Evolutionary conservation across 2,888 invertebrate genomes (phyloP), one percentile per base, ranked within the genome.

Genomic region (Synanthedon vespiformis): DNA sequence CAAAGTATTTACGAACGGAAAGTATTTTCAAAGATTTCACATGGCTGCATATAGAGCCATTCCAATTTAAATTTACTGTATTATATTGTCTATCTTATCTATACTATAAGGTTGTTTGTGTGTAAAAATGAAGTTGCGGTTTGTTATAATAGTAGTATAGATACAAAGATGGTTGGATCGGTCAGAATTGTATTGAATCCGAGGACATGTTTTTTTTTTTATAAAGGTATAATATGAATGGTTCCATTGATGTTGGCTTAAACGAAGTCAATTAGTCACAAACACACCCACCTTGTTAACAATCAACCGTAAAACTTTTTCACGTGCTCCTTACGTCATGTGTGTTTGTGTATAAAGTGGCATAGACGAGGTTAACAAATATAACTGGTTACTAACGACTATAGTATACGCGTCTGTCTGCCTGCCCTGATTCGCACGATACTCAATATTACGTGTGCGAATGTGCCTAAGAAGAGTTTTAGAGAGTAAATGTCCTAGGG

Each of bases 271-370:
- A 44, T 44, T 44, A 44, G 44, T n/a, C 44, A 14, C 44, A 53
- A 52, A 48, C 55, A 55, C 55, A 52, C 55, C 54, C 54, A 54
- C 50, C 16, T 27, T 48, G 52, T 50, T 47, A 49, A 55, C 40
- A 14, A 40, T 40, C 47, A 51, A 48, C 49, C 40, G 40, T 53
- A 52, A 50, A 22, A 51, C 41, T 53, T 13, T 22, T 47, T 53
- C 51, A 50, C 51, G 51, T 22, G 44, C 44, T 50, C 51, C 54
- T 57, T 55, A 55, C 58, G 55, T 61, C 58, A 58, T 49, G 51
- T 34, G 48, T 51, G 48, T 50, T 41, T 49, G 48, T 40, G 50
- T 51, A 52, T 47, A 57, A 57, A 55, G 51, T 49, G 52, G 53
- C 44, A 56, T 54, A 51, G 57, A 58, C 52, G 51, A 50, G 54